Base-by-base conservation (phyloP, 2,888 invertebrate genomes). In the Anarsia innoxiella region DNA sequence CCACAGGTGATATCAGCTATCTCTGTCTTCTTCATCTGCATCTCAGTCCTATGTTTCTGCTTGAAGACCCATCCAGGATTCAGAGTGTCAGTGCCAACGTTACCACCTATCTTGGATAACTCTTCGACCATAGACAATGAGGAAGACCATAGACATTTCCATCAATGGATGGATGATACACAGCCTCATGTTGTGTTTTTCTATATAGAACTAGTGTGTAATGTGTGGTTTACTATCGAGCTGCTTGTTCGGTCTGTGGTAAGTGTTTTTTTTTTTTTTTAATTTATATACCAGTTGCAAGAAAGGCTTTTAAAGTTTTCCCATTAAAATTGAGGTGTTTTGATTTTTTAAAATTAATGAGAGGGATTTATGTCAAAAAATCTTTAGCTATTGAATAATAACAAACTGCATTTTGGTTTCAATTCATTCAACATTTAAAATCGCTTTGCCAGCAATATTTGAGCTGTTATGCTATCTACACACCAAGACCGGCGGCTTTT, bases 211-310 rank as follows among this genome's bases (percentile, higher is more conserved):
- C 90, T 95, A 58, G 89, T 95, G 37, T 97, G 97, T 84, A 97
- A 97, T 66, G 92, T 94, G 23, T 98, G 97, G 97, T 97, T 98
- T 82, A 95, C 96, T 1, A 91, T 97, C 56, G 97, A 98, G 68
- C 89, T 98, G 43, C 87, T 93, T 37, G 91, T 95, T 41, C 88
- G 96, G 52, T 91, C 94, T 63, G 89, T 95, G 70, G 96, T 97
- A 68, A 89, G 92, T 90, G 2, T 4, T 26, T 29, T n/a, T 32
- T 23, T 23, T 5, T 16, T 9, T 23, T 13, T 23, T 8, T 16
- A 8, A 8, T 12, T 8, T 3, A 19, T n/a, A 31, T 31, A 3
- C 25, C 25, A 3, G 19, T 19, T n/a, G n/a, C n/a, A n/a, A n/a
- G n/a, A n/a, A n/a, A n/a, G n/a, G n/a, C n/a, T 30, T 29, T 14